Evolutionary conservation across 2,113 vertebrate species (phyloP), one percentile per base, ranked within the genome.

Genomic region (Okapia johnstoni): DNA sequence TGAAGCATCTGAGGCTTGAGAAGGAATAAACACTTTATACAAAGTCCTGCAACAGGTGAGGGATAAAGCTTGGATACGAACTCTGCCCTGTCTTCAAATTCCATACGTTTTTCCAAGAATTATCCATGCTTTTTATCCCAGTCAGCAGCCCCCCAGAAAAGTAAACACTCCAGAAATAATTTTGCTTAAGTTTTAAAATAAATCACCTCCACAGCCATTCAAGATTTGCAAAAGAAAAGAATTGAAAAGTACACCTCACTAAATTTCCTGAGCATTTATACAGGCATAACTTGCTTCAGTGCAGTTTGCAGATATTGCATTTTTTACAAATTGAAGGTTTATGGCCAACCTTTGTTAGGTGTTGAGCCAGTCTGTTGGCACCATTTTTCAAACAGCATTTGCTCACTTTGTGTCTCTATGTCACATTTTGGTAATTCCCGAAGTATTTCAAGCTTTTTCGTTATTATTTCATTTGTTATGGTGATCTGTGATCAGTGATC

Each of bases 211-310:
- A 16, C 17, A 58, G 85, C 43, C 54, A 95, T 16, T 96, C 48
- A 54, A 90, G 61, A 86, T 95, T 76, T 87, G 30, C 57, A 92
- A 95, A 96, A 9, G 87, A 84, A 50, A n/a, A 94, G 77, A 96
- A 70, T 6, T 61, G 46, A 83, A 88, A 97, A 96, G 58, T 48
- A 79, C 12, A 61, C 36, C 81, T 91, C 14, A 58, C 26, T 94
- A 52, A 54, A 58, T 88, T 80, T 96, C 66, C 60, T 79, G 83
- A 66, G 14, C 17, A 93, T 25, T 76, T 83, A 87, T 61, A 55
- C 17, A 33, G 30, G 48, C 48, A 50, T n/a, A 81, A 52, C 79
- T 83, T 25, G 21, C n/a, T 83, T 46, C 15, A 9, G 33, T 83
- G 52, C 21, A 83, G 11, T 83, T 81, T 12, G 19, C 19, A 36